phyloP scores from a whole-genome alignment of 2,113 vertebrate genomes.

The Rhegmatorhina hoffmannsi region DNA sequence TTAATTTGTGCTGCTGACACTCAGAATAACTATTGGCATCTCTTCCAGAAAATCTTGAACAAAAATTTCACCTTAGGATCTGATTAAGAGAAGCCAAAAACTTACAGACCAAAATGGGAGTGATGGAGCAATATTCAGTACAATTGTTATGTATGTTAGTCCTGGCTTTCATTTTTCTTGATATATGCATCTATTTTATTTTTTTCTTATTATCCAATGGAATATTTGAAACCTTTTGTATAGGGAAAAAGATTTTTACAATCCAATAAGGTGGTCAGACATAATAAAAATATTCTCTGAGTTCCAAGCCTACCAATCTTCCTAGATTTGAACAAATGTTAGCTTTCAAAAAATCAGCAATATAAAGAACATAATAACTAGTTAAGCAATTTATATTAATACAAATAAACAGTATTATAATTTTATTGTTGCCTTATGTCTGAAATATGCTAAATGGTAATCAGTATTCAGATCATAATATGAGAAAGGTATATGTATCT shows the following conservation, averaged over 20 bases:
- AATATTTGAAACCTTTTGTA: not conserved
- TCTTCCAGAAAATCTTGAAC: not conserved
- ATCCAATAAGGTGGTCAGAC: not conserved
- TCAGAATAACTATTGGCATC: not conserved
- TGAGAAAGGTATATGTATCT: not conserved
- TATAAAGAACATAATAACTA: not conserved
- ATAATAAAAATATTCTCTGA: not conserved
- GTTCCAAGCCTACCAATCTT: not conserved
- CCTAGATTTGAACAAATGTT: not conserved
- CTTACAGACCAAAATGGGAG: not conserved
- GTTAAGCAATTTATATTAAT: not conserved
- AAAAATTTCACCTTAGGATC: not conserved
- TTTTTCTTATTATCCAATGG: not conserved
- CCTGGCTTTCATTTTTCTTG: not conserved
- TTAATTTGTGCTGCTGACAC: accelerated
- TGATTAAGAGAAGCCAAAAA: not conserved
- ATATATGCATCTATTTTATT: not conserved
- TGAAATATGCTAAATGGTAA: not conserved
- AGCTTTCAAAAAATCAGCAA: not conserved
- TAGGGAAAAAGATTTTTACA: not conserved
- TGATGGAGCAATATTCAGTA: not conserved
- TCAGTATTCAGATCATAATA: not conserved
- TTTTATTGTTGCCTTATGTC: not conserved
- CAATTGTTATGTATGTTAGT: not conserved
- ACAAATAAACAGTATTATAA: not conserved